Percentiles rank a stretch among this genome's conserved stretches.
These are phyloP conservation scores for Ctenopoma multispine DNA, from an alignment of 2,797 vertebrate genomes.

Conservation along the genomic window DNA sequence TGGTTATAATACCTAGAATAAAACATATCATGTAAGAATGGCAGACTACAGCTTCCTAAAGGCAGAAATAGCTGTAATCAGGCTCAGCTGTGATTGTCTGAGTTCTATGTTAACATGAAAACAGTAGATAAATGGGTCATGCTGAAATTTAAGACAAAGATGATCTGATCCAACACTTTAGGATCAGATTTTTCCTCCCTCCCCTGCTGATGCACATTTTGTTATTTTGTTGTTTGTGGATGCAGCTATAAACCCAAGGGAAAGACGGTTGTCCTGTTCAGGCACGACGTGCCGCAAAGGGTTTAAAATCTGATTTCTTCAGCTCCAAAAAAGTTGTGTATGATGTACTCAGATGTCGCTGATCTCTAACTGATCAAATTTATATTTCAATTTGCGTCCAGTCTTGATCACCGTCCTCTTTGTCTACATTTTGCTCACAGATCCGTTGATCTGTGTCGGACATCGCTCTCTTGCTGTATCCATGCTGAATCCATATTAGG, in stretches of 20 bases:
- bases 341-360: slow-evolving; percentile 9
- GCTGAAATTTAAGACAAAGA: not conserved
- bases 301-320: slow-evolving; percentile 7
- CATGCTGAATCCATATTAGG: not conserved
- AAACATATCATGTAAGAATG: too few relatives aligned
- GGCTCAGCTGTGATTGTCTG: not conserved
- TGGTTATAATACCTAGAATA: too few relatives aligned
- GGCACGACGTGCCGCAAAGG: not conserved
- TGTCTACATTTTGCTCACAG: not conserved
- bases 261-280: slow-evolving; percentile 16
- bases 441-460: not conserved
- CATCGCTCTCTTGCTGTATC: not conserved
- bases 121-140: not conserved
- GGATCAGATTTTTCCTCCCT: not conserved
- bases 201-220: not conserved
- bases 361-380: not conserved
- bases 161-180: slow-evolving; percentile 9
- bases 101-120: not conserved
- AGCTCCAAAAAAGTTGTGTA: slow-evolving; percentile 1
- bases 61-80: not conserved
- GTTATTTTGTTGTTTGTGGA: not conserved
- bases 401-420: too few relatives aligned
- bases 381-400: not conserved
- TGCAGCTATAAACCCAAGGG: slow-evolving; percentile 3
- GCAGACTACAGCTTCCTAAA: not conserved